A percentile compares a stretch with the other conserved stretches of the same genome.
Conservation (phyloP, 2,113 vertebrate genomes). For the Gallinago undulata region DNA sequence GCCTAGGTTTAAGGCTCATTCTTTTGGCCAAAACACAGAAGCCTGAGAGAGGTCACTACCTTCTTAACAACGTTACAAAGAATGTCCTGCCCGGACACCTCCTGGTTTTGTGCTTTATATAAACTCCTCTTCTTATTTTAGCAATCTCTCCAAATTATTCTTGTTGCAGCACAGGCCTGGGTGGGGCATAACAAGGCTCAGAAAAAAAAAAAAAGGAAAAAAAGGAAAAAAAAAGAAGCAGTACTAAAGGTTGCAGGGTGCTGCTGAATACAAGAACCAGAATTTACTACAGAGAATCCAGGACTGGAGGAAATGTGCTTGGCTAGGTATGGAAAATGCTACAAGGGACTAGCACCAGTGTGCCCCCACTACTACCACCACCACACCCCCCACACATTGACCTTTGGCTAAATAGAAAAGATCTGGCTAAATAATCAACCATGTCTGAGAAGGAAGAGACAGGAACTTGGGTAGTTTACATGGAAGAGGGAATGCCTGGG, state of each 20-base stretch:
- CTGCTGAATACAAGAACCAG: background rate
- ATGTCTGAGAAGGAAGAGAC: background rate
- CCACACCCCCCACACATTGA: background rate
- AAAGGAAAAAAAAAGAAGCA: fast-evolving
- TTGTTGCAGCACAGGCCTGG: background rate
- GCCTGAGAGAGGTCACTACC: background rate
- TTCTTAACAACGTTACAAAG: background rate
- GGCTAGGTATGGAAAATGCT: background rate
- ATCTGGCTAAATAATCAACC: background rate
- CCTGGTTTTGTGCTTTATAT: background rate
- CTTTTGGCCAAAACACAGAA: background rate
- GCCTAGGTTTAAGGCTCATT: background rate
- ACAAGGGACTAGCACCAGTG: background rate
- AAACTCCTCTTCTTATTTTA: background rate
- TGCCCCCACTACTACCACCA: background rate
- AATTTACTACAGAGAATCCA: background rate
- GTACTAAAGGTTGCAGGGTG: background rate
- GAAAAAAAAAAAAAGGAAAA: fast-evolving
- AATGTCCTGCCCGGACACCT: background rate
- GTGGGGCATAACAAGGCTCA: background rate
- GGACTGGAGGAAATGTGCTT: background rate
- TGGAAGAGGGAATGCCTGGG: background rate
- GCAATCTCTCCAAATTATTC: background rate
- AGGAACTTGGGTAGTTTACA: background rate
- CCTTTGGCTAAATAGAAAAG: background rate